Evolutionary conservation across 2,113 vertebrate species (phyloP).

Genomic region (Stictonetta naevosa): DNA sequence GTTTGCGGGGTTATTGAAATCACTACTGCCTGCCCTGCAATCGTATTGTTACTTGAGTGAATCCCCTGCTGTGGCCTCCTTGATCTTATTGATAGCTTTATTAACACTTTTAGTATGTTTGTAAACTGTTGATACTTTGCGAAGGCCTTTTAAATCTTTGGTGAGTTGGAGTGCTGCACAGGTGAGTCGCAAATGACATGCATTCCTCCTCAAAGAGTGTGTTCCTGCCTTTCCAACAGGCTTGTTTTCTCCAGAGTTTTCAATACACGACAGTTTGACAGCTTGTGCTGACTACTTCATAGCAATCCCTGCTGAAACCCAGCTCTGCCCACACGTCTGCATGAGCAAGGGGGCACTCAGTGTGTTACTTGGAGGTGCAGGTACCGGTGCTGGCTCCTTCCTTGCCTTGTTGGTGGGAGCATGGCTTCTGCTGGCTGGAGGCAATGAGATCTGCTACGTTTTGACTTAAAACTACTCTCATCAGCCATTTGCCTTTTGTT

Average conservation of each 20-base stretch:
- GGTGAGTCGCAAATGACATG: fast-evolving
- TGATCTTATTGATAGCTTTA: neutral
- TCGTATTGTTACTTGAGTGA: fast-evolving
- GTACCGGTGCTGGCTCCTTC: neutral
- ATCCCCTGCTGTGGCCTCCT: neutral
- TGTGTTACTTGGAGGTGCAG: neutral
- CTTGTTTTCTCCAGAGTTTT: fast-evolving
- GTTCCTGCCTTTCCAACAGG: neutral
- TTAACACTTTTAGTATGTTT: neutral
- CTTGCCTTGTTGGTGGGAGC: neutral
- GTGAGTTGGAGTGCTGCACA: fast-evolving
- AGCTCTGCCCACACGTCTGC: fast-evolving
- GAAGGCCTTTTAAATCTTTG: neutral
- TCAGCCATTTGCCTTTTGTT: neutral
- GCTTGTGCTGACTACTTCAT: neutral
- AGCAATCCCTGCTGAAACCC: neutral
- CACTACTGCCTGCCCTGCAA: neutral
- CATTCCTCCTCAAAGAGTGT: neutral
- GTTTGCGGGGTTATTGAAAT: neutral
- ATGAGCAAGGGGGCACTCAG: fast-evolving
- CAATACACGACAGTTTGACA: neutral
- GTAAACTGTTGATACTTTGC: fast-evolving
- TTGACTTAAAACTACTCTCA: neutral
- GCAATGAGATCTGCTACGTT: neutral
- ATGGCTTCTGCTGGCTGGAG: neutral